Evolutionary conservation across 2,797 vertebrate genomes (phyloP), one percentile per base, ranked within the genome.

Genomic region (Avahi laniger): DNA sequence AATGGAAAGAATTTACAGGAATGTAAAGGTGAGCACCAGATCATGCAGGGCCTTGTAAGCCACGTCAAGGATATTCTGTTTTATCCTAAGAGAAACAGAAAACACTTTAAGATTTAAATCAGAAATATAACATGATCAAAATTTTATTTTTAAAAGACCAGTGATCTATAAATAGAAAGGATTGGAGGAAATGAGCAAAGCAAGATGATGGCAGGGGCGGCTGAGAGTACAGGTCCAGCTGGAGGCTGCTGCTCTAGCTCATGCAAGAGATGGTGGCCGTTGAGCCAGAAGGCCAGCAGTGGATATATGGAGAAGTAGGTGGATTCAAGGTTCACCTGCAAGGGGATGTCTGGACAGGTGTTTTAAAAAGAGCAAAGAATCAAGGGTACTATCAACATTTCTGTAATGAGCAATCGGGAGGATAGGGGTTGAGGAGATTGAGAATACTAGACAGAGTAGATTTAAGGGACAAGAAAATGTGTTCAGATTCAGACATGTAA

Each of bases 111-210:
- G 41, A 61, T 84, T 86, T 78, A 90, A 95, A 69, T 54, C n/a
- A 70, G 59, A 13, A 4, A 69, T 76, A 86, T n/a, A 50, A 38
- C 6, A 43, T 4, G 3, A 48, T 43, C 82, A 43, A 75, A 52
- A 50, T 83, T 84, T 95, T 38, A 80, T 81, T 50, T 95, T 67
- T 73, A 52, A 63, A 90, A 94, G 50, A 83, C 24, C 46, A 38
- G 79, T 54, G 3, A 10, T 85, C 46, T 83, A 24, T 30, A 57
- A 67, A 2, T 52, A 76, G n/a, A 52, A 89, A 59, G 11, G 43
- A 82, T 26, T 87, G 33, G 14, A 93, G 46, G 38, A 79, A 12
- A 83, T 69, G 43, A 87, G 18, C 59, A 78, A 85, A 89, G 43
- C 30, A 63, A 61, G 33, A 69, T 46, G 28, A 43, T 30, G 22